A percentile compares a stretch with the other conserved stretches of the same genome.
Conservation (phyloP, 2,888 invertebrate genomes). For the Nemotelus nigrinus region DNA sequence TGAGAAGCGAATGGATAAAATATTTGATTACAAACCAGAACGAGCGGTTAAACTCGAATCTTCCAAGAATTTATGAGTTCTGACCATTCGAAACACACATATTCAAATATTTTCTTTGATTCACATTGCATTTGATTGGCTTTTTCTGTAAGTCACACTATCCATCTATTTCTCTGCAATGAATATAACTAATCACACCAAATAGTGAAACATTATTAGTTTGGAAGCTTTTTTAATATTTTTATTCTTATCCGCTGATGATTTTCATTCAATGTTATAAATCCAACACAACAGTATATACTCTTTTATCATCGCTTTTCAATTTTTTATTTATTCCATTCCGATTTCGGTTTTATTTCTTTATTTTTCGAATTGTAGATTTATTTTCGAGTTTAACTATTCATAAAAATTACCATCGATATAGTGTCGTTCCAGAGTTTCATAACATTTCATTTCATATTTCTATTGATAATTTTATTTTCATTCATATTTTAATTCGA, state of each 20-base stretch:
- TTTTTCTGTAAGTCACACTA: too few relatives aligned
- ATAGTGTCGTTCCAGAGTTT: conserved; percentile 4
- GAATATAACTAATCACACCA: too few relatives aligned
- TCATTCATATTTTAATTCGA: not conserved
- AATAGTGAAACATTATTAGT: not conserved
- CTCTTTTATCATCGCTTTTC: not conserved
- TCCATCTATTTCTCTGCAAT: too few relatives aligned
- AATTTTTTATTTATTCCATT: not conserved
- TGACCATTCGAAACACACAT: too few relatives aligned
- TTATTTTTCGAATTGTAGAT: conserved; percentile 2
- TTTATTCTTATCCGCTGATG: conserved; percentile 9
- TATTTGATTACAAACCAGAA: too few relatives aligned
- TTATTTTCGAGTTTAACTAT: not conserved
- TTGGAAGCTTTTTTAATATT: conserved; percentile 14
- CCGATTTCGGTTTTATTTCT: not conserved
- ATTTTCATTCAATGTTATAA: conserved; percentile 2
- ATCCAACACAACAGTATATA: conserved; percentile 1
- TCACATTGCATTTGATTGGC: too few relatives aligned
- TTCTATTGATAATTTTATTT: not conserved
- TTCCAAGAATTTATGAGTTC: too few relatives aligned
- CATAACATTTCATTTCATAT: conserved; percentile 13
- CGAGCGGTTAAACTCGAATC: too few relatives aligned
- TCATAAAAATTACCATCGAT: conserved; percentile 14
- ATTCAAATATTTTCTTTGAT: too few relatives aligned
- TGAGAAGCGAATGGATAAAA: too few relatives aligned